Conservation (phyloP, 2,797 vertebrate genomes). For the Hyperoplus immaculatus region DNA sequence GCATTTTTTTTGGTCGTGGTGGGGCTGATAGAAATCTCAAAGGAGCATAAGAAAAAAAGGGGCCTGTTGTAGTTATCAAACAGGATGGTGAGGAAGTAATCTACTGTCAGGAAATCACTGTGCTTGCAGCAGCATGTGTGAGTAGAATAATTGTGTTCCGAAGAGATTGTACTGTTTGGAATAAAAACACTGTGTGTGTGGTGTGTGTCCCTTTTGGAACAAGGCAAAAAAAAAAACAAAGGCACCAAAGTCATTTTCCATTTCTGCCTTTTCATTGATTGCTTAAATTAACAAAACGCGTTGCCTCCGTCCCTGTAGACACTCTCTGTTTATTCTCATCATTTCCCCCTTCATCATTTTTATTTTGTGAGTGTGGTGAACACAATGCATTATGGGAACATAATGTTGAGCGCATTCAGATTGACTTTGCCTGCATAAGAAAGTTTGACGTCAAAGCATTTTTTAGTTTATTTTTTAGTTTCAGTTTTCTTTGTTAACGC, state of each 20-base stretch:
- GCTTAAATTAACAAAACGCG: slow-evolving; percentile 68
- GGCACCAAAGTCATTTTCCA: slow-evolving; percentile 68
- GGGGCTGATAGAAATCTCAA: slow-evolving; percentile 57
- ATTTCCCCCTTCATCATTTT: slow-evolving; percentile 54
- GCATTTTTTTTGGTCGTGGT: background rate
- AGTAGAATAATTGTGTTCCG: slow-evolving; percentile 39
- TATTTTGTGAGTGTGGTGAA: slow-evolving; percentile 49
- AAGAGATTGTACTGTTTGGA: slow-evolving; percentile 45
- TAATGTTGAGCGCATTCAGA: slow-evolving; percentile 32
- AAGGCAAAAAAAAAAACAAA: slow-evolving; percentile 73
- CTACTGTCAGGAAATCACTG: slow-evolving; percentile 51
- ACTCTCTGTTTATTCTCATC: slow-evolving; percentile 62
- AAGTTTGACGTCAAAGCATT: slow-evolving; percentile 1
- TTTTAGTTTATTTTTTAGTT: background rate
- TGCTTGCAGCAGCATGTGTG: slow-evolving; percentile 18
- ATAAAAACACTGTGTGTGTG: slow-evolving; percentile 8
- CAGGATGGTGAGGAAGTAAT: slow-evolving; percentile 62
- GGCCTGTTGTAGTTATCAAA: slow-evolving; percentile 30
- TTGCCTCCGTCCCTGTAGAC: slow-evolving; percentile 50
- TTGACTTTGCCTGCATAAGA: slow-evolving; percentile 30
- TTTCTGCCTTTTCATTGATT: slow-evolving; percentile 70
- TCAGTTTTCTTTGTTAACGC: background rate
- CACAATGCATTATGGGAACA: slow-evolving; percentile 24
- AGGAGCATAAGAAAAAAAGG: slow-evolving; percentile 24
- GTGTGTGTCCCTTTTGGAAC: slow-evolving; percentile 26